Evolutionary conservation across 2,888 invertebrate genomes (phyloP).

Genomic region (Alviniconcha strummeri): DNA sequence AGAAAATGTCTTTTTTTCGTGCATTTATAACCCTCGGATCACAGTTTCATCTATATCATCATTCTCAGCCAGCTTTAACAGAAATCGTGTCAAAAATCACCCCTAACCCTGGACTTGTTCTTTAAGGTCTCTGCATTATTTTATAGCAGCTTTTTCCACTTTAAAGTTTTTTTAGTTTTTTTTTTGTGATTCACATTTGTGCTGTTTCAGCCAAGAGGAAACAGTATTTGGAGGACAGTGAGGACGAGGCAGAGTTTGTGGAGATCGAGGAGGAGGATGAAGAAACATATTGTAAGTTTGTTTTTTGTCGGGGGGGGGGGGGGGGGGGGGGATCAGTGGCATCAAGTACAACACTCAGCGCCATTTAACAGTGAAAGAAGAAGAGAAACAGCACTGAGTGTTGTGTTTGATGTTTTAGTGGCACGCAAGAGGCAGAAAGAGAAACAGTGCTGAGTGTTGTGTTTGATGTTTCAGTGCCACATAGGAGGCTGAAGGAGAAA

Average conservation of each 20-base stretch:
- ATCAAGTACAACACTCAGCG: not conserved
- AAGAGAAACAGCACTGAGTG: not conserved
- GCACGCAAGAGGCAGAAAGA: not conserved
- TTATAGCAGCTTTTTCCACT: no score
- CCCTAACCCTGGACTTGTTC: no score
- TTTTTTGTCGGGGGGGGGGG: not conserved
- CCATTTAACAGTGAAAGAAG: not conserved
- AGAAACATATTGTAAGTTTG: conserved; percentile 41
- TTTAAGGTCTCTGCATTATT: no score
- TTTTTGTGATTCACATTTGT: no score
- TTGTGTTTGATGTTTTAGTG: not conserved
- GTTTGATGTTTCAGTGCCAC: no score
- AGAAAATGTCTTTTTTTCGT: no score
- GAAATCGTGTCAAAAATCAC: no score
- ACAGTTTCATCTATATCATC: no score
- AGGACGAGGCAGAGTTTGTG: conserved; percentile 45
- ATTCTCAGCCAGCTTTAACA: no score
- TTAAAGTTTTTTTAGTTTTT: no score
- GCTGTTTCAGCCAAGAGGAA: conserved; percentile 40
- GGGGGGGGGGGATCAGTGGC: not conserved
- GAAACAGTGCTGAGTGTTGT: no score
- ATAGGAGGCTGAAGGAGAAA: not conserved
- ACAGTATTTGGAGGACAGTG: conserved; percentile 42
- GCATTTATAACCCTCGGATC: no score
- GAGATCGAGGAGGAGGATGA: conserved; percentile 46